These are phyloP conservation scores for Garra rufa DNA, from an alignment of 2,113 vertebrate species.

Conservation along the genomic window DNA sequence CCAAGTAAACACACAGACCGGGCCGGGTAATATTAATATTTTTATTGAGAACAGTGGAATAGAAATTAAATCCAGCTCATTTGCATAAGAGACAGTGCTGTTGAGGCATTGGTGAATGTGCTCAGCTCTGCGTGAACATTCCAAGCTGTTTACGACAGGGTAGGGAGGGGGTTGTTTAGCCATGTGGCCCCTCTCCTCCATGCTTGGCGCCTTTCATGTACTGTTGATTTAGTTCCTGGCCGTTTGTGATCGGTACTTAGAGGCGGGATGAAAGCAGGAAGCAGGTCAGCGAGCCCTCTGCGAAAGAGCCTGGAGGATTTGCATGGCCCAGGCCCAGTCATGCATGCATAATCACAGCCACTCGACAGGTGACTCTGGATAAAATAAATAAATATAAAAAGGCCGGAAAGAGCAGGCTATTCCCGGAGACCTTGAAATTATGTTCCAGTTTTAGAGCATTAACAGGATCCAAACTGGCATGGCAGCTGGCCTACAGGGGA, in stretches of 20 bases:
- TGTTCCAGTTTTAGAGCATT: constrained; percentile 42
- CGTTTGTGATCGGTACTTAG: constrained; percentile 29
- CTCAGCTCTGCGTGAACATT: constrained; percentile 45
- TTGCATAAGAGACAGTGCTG: constrained; percentile 51
- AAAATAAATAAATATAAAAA: constrained; percentile 41
- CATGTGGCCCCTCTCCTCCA: constrained; percentile 20
- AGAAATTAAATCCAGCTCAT: constrained; percentile 54
- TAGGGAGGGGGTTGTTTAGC: constrained; percentile 32
- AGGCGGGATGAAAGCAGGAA: constrained; percentile 30
- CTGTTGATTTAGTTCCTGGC: constrained; percentile 41
- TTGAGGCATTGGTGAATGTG: constrained; percentile 40
- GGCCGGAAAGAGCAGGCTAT: not conserved
- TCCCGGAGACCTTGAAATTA: constrained; percentile 49
- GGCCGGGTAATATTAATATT: constrained; percentile 49
- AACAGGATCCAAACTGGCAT: constrained; percentile 49
- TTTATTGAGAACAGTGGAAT: constrained; percentile 48
- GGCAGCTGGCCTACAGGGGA: constrained; percentile 42
- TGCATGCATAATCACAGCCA: constrained; percentile 42
- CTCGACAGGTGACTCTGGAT: constrained; percentile 45
- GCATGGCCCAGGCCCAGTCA: constrained; percentile 29
- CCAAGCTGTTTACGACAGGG: constrained; percentile 32
- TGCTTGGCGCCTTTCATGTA: constrained; percentile 29
- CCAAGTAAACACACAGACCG: constrained; percentile 45
- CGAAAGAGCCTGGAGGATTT: constrained; percentile 36
- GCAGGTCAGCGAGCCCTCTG: constrained; percentile 35